A percentile compares a stretch with the other conserved stretches of the same genome.
Conservation (phyloP, 2,113 vertebrate species). For the Notarius quadriscutis region DNA sequence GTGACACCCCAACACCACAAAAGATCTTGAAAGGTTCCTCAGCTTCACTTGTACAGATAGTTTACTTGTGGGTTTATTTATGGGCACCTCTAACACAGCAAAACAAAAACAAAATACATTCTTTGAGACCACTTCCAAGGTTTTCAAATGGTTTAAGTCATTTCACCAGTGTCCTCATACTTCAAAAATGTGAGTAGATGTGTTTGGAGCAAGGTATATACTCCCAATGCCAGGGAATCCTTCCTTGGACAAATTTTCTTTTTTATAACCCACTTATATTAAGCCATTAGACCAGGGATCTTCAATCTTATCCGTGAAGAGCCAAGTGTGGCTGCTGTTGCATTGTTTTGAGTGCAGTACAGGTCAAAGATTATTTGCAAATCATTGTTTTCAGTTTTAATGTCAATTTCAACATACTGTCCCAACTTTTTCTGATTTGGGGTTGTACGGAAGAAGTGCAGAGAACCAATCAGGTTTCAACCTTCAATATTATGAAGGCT, state of each 20-base stretch:
- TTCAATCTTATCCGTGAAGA: too few relatives aligned
- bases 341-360: too few relatives aligned
- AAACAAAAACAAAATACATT: background rate
- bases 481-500: background rate
- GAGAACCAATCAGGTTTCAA: background rate
- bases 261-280: background rate
- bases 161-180: background rate
- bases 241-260: background rate
- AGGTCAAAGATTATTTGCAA: too few relatives aligned
- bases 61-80: background rate
- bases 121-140: background rate
- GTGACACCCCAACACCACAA: background rate
- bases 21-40: background rate
- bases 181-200: background rate
- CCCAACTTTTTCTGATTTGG: too few relatives aligned
- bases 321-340: too few relatives aligned
- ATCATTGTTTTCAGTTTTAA: too few relatives aligned
- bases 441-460: background rate
- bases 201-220: background rate
- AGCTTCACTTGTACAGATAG: background rate
- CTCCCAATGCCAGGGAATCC: background rate
- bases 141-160: background rate
- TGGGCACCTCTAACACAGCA: background rate
- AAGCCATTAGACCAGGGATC: background rate
- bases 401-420: too few relatives aligned